These are phyloP conservation scores for Phyllopteryx taeniolatus DNA, from an alignment of 2,113 vertebrate genomes.

Conservation along the genomic window DNA sequence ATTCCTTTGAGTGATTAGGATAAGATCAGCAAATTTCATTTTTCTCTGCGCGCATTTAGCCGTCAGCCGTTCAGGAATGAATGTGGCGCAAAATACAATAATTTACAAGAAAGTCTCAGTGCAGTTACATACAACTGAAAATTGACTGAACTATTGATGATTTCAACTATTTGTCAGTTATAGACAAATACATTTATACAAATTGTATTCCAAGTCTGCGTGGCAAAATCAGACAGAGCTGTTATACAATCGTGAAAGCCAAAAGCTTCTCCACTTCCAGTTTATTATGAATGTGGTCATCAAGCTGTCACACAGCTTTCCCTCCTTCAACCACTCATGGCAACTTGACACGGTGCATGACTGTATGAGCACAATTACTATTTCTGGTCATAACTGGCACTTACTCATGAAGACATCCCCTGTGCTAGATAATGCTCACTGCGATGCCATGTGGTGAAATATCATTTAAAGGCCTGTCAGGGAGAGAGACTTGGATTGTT, in stretches of 20 bases:
- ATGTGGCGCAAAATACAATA: background rate
- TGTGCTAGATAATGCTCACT: background rate
- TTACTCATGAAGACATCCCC: constrained; percentile 2
- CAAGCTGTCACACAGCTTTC: constrained; percentile 22
- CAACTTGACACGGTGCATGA: background rate
- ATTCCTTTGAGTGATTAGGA: constrained; percentile 28
- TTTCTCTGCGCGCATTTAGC: background rate
- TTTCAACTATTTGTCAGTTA: background rate
- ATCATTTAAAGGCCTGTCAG: too few species aligned
- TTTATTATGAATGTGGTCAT: constrained; percentile 5
- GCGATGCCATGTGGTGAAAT: background rate
- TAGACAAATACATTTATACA: background rate
- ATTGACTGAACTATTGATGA: background rate
- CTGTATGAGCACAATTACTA: background rate
- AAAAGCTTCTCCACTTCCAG: background rate
- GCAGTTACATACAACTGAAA: background rate
- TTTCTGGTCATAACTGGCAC: background rate
- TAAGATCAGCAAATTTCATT: constrained; percentile 13
- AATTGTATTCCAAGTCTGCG: background rate
- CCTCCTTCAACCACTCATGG: constrained; percentile 1
- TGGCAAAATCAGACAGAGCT: background rate
- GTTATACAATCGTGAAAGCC: background rate
- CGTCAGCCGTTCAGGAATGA: background rate
- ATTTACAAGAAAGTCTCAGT: background rate
- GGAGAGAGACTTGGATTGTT: background rate